A percentile compares a stretch with the other conserved stretches of the same genome.
These are phyloP conservation scores for Tenodera sinensis DNA, from an alignment of 2,888 invertebrate species.

Conservation along the genomic window DNA sequence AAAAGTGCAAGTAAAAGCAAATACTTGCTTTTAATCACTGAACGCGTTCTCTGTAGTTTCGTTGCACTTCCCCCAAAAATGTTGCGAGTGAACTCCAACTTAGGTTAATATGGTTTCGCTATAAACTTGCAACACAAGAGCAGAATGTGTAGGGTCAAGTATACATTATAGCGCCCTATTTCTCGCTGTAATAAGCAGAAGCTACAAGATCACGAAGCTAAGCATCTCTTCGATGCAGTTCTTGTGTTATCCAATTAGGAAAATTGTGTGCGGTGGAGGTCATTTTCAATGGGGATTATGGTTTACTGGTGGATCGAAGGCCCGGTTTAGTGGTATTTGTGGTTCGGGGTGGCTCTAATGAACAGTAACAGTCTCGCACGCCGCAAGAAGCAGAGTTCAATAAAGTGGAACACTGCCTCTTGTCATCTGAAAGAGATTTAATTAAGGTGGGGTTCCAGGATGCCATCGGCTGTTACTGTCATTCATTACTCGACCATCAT, in stretches of 20 bases:
- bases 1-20: too few relatives aligned
- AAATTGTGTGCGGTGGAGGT: background rate
- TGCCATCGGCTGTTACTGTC: background rate
- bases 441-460: background rate
- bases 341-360: background rate
- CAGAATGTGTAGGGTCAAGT: too few relatives aligned
- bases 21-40: too few relatives aligned
- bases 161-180: too few relatives aligned
- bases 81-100: too few relatives aligned
- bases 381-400: background rate
- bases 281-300: background rate
- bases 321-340: background rate
- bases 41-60: too few relatives aligned
- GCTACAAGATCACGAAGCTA: background rate
- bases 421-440: background rate
- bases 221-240: background rate
- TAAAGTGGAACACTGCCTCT: background rate
- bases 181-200: background rate
- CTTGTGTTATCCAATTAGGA: background rate
- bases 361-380: background rate
- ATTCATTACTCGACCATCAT: background rate
- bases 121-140: too few relatives aligned
- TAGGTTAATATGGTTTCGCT: too few relatives aligned
- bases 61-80: too few relatives aligned
- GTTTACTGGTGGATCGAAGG: background rate